Evolutionary conservation across 2,113 vertebrate genomes (phyloP), one percentile per base, ranked within the genome.

Genomic region (Forbesichthys papilliferus): DNA sequence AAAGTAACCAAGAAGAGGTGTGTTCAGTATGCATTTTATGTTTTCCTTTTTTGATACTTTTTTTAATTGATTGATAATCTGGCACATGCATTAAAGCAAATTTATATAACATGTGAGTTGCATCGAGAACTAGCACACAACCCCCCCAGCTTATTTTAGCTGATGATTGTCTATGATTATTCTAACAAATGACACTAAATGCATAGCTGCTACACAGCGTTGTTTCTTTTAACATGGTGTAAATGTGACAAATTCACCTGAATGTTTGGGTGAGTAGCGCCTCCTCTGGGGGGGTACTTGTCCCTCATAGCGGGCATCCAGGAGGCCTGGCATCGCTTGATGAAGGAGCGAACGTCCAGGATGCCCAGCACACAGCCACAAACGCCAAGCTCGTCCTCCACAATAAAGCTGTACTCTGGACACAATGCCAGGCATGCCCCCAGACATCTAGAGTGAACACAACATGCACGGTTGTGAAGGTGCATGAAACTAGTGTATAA

Each of bases 401-500:
- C 89, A 63, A 95, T 90, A 16, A 95, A 93, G 48, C 88, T 92
- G 85, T 95, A 95, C 84, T 95, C 94, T 0, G 94, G 93, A 80
- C 92, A 92, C 59, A 95, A 79, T 1, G 92, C 91, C 89, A 95
- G 85, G 83, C 92, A 94, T 3, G 92, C 90, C 18, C 95, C 95
- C 36, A 95, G 86, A 78, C 90, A 92, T 82, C 95, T 95, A 68
- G 27, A 16, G 1, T 4, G 48, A 34, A 62, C 42, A 75, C 46
- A 61, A 33, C 69, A 61, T 76, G 36, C 74, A 27, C 3, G 3
- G 10, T 1, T 11, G 1, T 20, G 18, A 14, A 46, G 1, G 42
- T 42, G 36, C 7, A 42, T 42, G 36, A 42, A 27, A 27, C 27
- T 2, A 42, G 36, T 42, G 36, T 42, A 42, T 42, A 8, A 42